Percentiles rank a stretch among this genome's conserved stretches.
Conservation (phyloP, 2,113 vertebrate species). For the Nematolebias whitei region DNA sequence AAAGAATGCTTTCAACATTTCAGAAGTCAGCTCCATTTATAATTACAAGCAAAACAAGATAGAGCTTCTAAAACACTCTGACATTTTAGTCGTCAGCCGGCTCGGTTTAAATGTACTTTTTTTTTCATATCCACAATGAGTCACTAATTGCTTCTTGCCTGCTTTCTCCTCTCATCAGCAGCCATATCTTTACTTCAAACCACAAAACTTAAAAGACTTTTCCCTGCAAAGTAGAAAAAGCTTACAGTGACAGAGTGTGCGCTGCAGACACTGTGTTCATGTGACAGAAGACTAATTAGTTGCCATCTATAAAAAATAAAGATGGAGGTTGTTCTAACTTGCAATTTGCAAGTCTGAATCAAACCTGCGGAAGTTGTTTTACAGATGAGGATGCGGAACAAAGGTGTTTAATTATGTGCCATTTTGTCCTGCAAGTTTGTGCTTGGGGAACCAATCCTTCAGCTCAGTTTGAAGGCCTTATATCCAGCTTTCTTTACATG, state of each 20-base stretch:
- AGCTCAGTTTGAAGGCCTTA: background rate
- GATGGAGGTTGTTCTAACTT: background rate
- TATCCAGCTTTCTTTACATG: background rate
- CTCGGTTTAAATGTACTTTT: constrained; percentile 37
- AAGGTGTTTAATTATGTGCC: background rate
- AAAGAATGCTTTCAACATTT: constrained; percentile 35
- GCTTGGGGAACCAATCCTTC: background rate
- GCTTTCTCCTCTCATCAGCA: constrained; percentile 24
- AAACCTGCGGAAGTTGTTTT: constrained; percentile 1
- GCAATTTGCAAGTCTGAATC: constrained; percentile 2
- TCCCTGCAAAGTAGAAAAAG: background rate
- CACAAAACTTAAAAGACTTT: constrained; percentile 11
- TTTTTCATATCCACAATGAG: constrained; percentile 35
- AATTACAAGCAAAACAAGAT: constrained; percentile 41
- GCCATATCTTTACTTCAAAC: constrained; percentile 32
- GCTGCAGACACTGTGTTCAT: background rate
- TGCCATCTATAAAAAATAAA: background rate
- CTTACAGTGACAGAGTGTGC: background rate
- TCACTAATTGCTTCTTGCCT: constrained; percentile 42
- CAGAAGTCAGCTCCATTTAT: constrained; percentile 33
- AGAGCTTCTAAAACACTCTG: constrained; percentile 32
- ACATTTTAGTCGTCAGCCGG: constrained; percentile 34
- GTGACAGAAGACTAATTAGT: constrained; percentile 9
- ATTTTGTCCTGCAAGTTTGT: background rate
- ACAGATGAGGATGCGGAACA: background rate